A percentile compares a stretch with the other conserved stretches of the same genome.
phyloP scores from a whole-genome alignment of 2,888 invertebrate genomes.

The Adela reaumurella region DNA sequence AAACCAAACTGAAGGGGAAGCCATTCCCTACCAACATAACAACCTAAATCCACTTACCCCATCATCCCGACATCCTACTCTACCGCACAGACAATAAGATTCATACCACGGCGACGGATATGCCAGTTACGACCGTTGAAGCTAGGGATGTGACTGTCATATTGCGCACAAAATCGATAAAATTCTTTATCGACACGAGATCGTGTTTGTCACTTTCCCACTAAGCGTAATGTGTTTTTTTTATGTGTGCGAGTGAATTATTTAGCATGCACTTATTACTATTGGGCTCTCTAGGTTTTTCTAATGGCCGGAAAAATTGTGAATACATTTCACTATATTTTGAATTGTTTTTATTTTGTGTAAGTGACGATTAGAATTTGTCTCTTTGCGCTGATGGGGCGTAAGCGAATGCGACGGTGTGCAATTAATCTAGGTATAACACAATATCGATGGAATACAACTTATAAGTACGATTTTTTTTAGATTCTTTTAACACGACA shows the following conservation, averaged over 20 bases:
- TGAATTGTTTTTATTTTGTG: no score
- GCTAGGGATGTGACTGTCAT: not conserved
- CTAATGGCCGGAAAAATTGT: no score
- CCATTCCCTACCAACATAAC: not conserved
- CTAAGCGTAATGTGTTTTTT: not conserved
- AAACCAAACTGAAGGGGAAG: conserved; percentile 44
- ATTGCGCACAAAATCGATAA: not conserved
- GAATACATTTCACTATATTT: no score
- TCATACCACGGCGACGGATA: not conserved
- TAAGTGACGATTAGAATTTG: no score
- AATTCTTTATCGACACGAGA: not conserved
- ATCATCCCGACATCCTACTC: not conserved
- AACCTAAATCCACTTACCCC: not conserved
- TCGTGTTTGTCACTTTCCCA: not conserved
- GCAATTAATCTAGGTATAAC: no score
- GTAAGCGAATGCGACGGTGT: no score
- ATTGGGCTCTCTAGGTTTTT: not conserved
- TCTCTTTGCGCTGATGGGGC: no score
- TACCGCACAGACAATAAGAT: not conserved
- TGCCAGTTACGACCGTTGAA: not conserved
- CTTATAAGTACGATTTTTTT: no score
- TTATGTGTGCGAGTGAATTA: not conserved
- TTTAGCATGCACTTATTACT: not conserved
- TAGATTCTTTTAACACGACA: no score
- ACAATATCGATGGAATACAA: no score